Evolutionary conservation across 2,797 vertebrate species (phyloP), one percentile per base, ranked within the genome.

Genomic region (Delichon dasypus): DNA sequence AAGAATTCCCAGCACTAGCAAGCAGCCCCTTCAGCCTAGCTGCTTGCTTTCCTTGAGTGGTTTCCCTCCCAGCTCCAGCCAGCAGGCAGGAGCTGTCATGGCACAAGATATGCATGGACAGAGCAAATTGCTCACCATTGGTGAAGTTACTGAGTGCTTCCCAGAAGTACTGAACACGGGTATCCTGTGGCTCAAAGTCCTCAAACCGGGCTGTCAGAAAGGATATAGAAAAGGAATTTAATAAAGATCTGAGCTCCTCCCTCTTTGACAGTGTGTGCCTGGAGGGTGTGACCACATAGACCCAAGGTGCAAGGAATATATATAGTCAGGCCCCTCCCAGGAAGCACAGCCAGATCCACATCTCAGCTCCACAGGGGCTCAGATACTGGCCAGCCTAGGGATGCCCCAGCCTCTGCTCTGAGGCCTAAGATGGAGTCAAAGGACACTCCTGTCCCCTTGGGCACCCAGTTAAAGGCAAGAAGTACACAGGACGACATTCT

Each of bases 111-210:
- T 0, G 1, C 19, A 84, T 4, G 13, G 71, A 61, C 48, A 81
- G 34, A 62, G 21, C 26, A 66, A 32, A 70, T n/a, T 30, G 89
- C 97, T 98, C 86, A 98, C 99, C 99, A 2, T 99, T 99, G 62
- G 99, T 99, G 97, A 99, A 99, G 97, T 98, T 99, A 83, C 98
- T 99, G 93, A 99, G 98, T 1, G 99, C 99, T 87, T 99, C 99
- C 99, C 99, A 99, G 94, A 99, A 97, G 96, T 99, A 99, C 72
- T 99, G 99, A 90, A 99, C 98, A 60, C 99, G 97, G 8, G 98
- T 97, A 42, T 99, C 99, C 47, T 98, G 97, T 34, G 98, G 98
- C 75, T 99, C 99, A 85, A 99, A 98, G 96, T 99, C 99, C 93
- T 99, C 99, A 96, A 99, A 99, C 7, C 98, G 98, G 51, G 99